A percentile compares a stretch with the other conserved stretches of the same genome.
phyloP scores from a whole-genome alignment of 1,140 invertebrate species.

The Drosophila pallidifrons region DNA sequence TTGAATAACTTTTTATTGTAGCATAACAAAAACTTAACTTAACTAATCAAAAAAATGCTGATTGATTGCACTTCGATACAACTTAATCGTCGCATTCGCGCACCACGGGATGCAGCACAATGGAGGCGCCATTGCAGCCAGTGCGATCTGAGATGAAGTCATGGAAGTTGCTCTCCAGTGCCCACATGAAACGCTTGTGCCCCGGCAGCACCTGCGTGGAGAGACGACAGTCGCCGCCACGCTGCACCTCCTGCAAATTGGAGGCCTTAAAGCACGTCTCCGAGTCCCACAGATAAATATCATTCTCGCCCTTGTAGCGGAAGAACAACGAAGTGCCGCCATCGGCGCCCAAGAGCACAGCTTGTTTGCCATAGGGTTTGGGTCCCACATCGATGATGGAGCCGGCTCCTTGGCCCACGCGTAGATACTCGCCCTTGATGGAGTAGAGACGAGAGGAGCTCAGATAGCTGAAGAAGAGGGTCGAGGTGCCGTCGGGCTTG shows the following conservation, averaged over 20 bases:
- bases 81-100: constrained; percentile 79
- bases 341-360: constrained; percentile 88
- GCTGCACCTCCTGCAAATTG: constrained; percentile 87
- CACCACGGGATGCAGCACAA: constrained; percentile 86
- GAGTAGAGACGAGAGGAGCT: constrained; percentile 86
- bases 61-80: not conserved
- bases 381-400: constrained; percentile 86
- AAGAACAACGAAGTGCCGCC: constrained; percentile 87
- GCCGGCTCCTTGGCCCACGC: constrained; percentile 85
- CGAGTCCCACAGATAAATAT: constrained; percentile 88
- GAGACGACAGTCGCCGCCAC: constrained; percentile 87
- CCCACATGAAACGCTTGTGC: constrained; percentile 87
- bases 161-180: constrained; percentile 88
- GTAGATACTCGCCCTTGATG: constrained; percentile 86
- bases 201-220: constrained; percentile 87
- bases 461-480: constrained; percentile 88
- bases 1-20: constrained; percentile 30
- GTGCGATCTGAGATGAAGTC: constrained; percentile 87
- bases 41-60: constrained; percentile 15
- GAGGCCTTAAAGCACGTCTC: constrained; percentile 86
- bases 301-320: constrained; percentile 87
- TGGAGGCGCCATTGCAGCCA: constrained; percentile 87
- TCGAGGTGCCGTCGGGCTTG: constrained; percentile 85
- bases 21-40: constrained; percentile 51
- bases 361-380: constrained; percentile 86